Base-by-base conservation (phyloP, 2,888 invertebrate species). In the Fragum fragum region DNA sequence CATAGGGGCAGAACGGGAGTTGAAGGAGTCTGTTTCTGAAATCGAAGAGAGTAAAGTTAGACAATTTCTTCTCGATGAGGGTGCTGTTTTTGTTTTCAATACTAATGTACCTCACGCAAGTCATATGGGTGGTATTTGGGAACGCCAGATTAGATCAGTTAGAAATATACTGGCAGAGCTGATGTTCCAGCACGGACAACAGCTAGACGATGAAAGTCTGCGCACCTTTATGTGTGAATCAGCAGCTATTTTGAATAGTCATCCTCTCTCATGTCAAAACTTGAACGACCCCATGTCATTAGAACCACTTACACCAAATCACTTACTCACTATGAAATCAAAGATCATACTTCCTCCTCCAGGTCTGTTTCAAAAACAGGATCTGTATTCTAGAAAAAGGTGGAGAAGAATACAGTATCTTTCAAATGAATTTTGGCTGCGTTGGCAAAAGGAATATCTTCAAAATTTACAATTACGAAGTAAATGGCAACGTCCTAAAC, bases 61-160 rank as follows among this genome's bases (percentile, higher is more conserved):
- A 47, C 16, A 47, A 16, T 79, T 76, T 39, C 52, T 83, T 9
- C 21, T 77, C 14, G n/a, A 70, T 7, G 42, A 81, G 32, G 63
- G 66, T 26, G 77, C 78, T 71, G 79, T 77, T 32, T 76, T n/a
- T 36, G 11, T 21, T 9, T 73, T 73, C 26, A 83, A 84, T 32
- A 79, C 83, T 71, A 90, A 88, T 77, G 85, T 86, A 14, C 88
- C 90, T 9, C n/a, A 36, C 23, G 85, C 90, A 1, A 87, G 86
- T 39, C 89, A 90, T 72, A 85, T 87, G 81, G 89, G 88, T 29
- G 89, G 89, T 18, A 79, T 87, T 5, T 90, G 89, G 89, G 91
- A 91, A 61, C 26, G 89, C 18, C 87, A 87, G 69, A 89, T 90
- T 28, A n/a, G 87, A 21, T 74, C 86, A n/a, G 77, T 88, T 1